Percentiles rank a stretch among this genome's conserved stretches.
Evolutionary conservation across 1,140 invertebrate species (phyloP).

Genomic region (Drosophila ficusphila): DNA sequence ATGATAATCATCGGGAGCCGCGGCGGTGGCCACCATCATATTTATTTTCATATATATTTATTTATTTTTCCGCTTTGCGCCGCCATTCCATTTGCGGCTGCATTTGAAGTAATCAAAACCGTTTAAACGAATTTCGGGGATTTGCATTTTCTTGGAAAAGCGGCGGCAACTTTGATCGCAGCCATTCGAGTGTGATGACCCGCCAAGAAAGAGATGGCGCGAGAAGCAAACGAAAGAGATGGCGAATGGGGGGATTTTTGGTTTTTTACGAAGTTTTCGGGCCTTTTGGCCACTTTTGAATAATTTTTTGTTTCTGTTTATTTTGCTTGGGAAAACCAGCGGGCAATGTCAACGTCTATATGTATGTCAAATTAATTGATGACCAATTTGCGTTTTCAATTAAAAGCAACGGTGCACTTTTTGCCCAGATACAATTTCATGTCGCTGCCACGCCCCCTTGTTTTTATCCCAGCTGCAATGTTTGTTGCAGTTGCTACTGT

Average conservation of each 20-base stretch:
- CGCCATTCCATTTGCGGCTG: slow-evolving; percentile 18
- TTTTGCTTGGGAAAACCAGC: background rate
- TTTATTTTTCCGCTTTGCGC: slow-evolving; percentile 39
- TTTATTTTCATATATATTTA: slow-evolving; percentile 56
- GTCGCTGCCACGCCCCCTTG: slow-evolving; percentile 16
- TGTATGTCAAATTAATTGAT: slow-evolving; percentile 82
- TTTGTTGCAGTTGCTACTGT: slow-evolving; percentile 26
- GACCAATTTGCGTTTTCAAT: slow-evolving; percentile 82
- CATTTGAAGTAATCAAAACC: slow-evolving; percentile 73
- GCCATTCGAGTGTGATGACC: slow-evolving; percentile 20
- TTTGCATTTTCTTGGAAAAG: slow-evolving; percentile 56
- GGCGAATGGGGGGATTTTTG: background rate
- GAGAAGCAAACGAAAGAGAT: background rate
- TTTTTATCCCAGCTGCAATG: slow-evolving; percentile 28
- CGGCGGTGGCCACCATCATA: background rate
- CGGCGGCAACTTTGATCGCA: slow-evolving; percentile 7
- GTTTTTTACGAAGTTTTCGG: background rate
- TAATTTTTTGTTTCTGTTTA: background rate
- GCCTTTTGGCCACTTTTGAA: background rate
- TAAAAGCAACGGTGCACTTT: slow-evolving; percentile 76
- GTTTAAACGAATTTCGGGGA: slow-evolving; percentile 71
- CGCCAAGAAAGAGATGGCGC: background rate
- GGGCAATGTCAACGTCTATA: slow-evolving; percentile 56
- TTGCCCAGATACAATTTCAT: slow-evolving; percentile 67
- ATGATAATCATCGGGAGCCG: slow-evolving; percentile 17